Percentiles rank a stretch among this genome's conserved stretches.
Conservation (phyloP, 1,140 invertebrate genomes). For the Caerostris extrusa region DNA sequence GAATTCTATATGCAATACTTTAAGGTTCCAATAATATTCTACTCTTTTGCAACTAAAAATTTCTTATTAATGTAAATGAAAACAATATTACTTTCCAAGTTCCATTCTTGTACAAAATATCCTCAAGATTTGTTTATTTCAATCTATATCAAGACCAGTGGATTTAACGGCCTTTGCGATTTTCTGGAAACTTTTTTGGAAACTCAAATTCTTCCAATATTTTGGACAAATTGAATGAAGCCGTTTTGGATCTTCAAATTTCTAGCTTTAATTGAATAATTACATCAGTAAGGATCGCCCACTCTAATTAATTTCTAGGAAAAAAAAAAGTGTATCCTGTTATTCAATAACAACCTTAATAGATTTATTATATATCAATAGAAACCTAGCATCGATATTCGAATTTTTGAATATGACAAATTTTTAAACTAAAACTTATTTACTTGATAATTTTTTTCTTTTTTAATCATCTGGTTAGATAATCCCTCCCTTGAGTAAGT, state of each 20-base stretch:
- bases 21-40: no score
- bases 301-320: constrained; percentile 9
- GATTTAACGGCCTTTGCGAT: background rate
- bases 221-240: background rate
- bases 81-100: background rate
- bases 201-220: background rate
- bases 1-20: no score
- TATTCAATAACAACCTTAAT: background rate
- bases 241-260: background rate
- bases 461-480: no score
- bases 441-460: no score
- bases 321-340: background rate
- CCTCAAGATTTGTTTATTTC: background rate
- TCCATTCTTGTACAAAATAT: background rate
- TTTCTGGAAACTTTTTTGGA: background rate
- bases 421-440: no score
- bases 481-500: no score
- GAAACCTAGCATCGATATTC: background rate
- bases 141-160: background rate
- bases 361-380: background rate
- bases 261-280: background rate
- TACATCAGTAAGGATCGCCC: background rate
- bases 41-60: no score
- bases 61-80: no score
- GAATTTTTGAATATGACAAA: no score